Percentiles rank a stretch among this genome's conserved stretches.
phyloP scores from a whole-genome alignment of 2,113 vertebrate genomes.

The Chrysemys picta region DNA sequence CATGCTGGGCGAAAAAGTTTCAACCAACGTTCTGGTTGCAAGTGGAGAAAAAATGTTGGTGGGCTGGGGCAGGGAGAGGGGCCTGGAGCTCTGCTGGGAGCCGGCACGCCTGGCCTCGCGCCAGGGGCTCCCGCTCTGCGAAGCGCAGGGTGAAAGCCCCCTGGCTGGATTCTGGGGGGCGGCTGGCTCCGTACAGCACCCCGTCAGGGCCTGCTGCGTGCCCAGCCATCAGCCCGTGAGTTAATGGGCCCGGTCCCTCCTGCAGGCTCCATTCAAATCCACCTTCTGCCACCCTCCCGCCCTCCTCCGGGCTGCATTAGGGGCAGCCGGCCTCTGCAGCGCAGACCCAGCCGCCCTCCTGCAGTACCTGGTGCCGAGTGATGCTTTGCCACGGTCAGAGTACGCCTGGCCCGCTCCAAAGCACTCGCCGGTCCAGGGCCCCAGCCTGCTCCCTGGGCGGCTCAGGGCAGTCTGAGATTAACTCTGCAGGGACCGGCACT shows the following conservation, averaged over 20 bases:
- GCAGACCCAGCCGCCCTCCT: background rate
- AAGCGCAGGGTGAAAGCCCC: background rate
- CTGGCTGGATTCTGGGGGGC: fast-evolving
- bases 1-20: background rate
- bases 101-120: fast-evolving
- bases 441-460: background rate
- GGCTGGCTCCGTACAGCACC: too few relatives aligned
- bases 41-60: background rate
- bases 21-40: background rate
- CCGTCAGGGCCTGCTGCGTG: fast-evolving
- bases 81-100: fast-evolving
- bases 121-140: fast-evolving
- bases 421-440: background rate
- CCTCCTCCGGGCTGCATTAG: too few relatives aligned
- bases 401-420: background rate
- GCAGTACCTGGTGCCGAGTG: background rate
- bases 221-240: too few relatives aligned
- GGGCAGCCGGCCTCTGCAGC: too few relatives aligned
- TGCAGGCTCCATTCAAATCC: fast-evolving
- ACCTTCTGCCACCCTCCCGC: background rate
- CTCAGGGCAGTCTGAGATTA: background rate
- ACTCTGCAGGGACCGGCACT: background rate
- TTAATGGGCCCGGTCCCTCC: background rate
- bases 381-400: background rate
- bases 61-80: background rate